Base-by-base conservation (phyloP, 2,888 invertebrate genomes). In the Alitta virens region DNA sequence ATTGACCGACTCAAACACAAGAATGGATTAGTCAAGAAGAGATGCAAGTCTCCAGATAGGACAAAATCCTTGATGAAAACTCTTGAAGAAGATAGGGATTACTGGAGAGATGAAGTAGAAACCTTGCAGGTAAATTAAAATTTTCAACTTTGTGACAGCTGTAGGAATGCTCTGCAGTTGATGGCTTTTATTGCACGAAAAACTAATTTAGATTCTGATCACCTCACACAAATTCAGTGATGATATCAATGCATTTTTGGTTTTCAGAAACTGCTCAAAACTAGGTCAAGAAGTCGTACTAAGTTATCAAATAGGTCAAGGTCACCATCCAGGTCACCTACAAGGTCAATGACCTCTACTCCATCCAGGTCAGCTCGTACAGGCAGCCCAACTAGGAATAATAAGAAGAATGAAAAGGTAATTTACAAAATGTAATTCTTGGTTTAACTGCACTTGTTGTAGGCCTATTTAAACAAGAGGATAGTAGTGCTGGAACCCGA, bases 61-160 rank as follows among this genome's bases (percentile, higher is more conserved):
- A 62, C 80, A 49, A 80, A 81, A 56, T 71, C 74, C 21, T 76
- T 80, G 63, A 75, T 82, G 24, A 75, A 74, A 53, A 73, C 74
- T 40, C 66, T 82, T 9, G 82, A 82, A 68, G 78, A 80, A 43
- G 82, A 82, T 67, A 65, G 81, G 7, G 79, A 82, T 68, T 81
- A 80, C 67, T 82, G 79, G 72, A 75, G 76, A 59, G 74, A 75
- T 25, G 81, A 81, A 68, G 38, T 26, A n/a, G 25, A 54, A 33
- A 27, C n/a, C 27, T 33, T 26, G 18, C 33, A 33, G 23, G 26
- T 25, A 23, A 16, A 52, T n/a, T n/a, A n/a, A n/a, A n/a, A n/a
- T n/a, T n/a, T n/a, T n/a, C n/a, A n/a, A n/a, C n/a, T n/a, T n/a
- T n/a, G n/a, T n/a, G n/a, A n/a, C n/a, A n/a, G n/a, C n/a, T n/a